Evolutionary conservation across 2,113 vertebrate species (phyloP), one percentile per base, ranked within the genome.

Genomic region (Zapornia atra): DNA sequence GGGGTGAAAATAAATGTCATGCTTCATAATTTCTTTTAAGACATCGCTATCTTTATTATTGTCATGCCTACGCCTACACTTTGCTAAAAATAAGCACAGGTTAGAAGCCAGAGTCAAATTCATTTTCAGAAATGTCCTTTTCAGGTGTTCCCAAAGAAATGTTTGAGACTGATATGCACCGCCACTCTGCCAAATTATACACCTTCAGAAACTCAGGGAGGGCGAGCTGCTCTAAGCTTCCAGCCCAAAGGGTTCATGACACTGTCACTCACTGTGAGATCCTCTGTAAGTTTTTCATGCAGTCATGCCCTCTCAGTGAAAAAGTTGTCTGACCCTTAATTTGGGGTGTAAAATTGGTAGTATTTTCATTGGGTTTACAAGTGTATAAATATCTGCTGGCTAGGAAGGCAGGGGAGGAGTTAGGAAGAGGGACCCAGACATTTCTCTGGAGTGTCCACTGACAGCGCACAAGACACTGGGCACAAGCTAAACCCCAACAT

Each of bases 1-100:
- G 91, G 53, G 51, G 40, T 91, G 94, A 94, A 90, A 95, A 89
- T 91, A 94, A 96, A 97, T 96, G 92, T 93, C 91, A 95, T 75
- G 82, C 84, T 90, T 92, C 76, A 54, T 93, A 69, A 95, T 95
- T 90, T 96, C 80, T 94, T 92, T 94, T 60, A 92, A 89, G 46
- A 75, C 78, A 56, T 46, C 6, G 0, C 78, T 92, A 86, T 70
- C 96, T 96, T 93, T 91, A 95, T 94, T 94, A 94, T 87, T 94
- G 51, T 90, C 82, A 92, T 5, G 0, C 90, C 92, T 89, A 94
- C 88, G 0, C 90, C 92, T 89, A 96, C 90, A 64, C 48, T 50
- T 77, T 40, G 78, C 77, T 93, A 95, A 96, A 96, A 95, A 94
- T 95, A 93, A 90, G 56, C 51, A 85, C 42, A 85, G 86, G 90